Evolutionary conservation across 2,113 vertebrate genomes (phyloP).

Genomic region (Anoplopoma fimbria): DNA sequence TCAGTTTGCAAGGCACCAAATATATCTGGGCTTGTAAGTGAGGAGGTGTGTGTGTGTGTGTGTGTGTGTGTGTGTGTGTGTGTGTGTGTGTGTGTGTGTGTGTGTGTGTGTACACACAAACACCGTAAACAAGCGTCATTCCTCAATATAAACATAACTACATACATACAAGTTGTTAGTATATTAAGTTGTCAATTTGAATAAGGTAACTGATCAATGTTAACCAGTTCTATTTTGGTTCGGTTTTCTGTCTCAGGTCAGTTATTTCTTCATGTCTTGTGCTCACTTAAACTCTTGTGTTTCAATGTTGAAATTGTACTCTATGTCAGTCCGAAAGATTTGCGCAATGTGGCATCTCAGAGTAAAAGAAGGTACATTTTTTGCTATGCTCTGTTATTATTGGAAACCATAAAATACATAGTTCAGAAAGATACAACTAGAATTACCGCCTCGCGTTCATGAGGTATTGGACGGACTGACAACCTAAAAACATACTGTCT

Average conservation of each 20-base stretch:
- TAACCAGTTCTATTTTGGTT: background rate
- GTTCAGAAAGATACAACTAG: background rate
- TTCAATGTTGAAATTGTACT: background rate
- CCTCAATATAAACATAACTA: background rate
- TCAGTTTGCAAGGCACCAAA: constrained; percentile 38
- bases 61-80: constrained; percentile 5
- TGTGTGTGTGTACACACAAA: background rate
- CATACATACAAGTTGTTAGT: background rate
- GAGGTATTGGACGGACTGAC: no score
- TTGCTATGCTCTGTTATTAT: background rate
- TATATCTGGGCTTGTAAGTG: constrained; percentile 25
- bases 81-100: background rate
- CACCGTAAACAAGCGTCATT: background rate
- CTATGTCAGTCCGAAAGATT: background rate
- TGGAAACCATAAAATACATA: background rate
- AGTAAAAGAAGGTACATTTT: background rate
- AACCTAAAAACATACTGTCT: no score
- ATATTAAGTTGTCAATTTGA: no score
- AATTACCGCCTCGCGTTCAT: no score
- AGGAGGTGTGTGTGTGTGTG: background rate
- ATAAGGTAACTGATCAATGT: background rate
- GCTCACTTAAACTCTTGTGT: background rate
- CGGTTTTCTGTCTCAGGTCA: background rate
- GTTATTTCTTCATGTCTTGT: background rate
- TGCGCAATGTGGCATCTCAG: background rate